phyloP scores from a whole-genome alignment of 2,113 vertebrate species.

The Centropristis striata region DNA sequence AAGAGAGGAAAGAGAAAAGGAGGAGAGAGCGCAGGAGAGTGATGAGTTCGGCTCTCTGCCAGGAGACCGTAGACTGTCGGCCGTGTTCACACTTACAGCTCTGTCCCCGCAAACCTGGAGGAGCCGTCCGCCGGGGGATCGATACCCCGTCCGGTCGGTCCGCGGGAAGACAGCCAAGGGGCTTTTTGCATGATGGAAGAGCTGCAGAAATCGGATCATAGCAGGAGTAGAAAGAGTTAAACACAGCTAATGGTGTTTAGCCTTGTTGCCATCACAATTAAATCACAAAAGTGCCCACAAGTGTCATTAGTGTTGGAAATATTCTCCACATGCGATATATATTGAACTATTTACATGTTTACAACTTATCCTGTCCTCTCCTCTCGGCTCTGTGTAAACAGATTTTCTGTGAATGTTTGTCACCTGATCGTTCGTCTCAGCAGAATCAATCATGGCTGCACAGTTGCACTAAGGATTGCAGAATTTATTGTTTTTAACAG shows the following conservation, averaged over 20 bases:
- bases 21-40: constrained; percentile 48
- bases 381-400: no score
- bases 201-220: constrained; percentile 15
- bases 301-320: no score
- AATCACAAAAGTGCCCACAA: constrained; percentile 28
- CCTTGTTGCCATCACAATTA: constrained; percentile 18
- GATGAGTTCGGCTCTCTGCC: constrained; percentile 67
- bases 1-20: constrained; percentile 43
- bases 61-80: constrained; percentile 46
- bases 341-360: no score
- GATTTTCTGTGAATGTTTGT: no score
- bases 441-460: no score
- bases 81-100: constrained; percentile 68
- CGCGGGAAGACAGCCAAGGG: constrained; percentile 15
- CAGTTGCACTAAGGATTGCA: no score
- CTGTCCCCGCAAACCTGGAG: constrained; percentile 31
- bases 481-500: no score
- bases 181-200: neutral
- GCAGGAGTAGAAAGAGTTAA: constrained; percentile 14
- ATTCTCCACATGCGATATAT: no score
- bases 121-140: constrained; percentile 54
- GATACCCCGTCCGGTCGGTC: constrained; percentile 41
- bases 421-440: no score
- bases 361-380: no score
- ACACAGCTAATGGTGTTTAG: constrained; percentile 12